Evolutionary conservation across 1,140 invertebrate species (phyloP).

Genomic region (Asbolus verrucosus): DNA sequence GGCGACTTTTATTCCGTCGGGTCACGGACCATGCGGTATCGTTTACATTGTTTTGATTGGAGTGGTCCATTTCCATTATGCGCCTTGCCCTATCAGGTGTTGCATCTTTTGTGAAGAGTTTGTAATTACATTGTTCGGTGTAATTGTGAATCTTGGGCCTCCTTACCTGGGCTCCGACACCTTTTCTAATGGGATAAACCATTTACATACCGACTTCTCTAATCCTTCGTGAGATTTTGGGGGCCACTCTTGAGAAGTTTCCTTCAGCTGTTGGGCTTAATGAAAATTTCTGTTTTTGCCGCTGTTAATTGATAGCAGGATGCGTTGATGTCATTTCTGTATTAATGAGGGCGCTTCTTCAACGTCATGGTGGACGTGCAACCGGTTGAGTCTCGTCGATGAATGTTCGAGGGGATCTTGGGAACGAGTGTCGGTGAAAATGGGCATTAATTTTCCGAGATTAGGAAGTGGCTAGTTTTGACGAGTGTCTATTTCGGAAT

Average conservation of each 20-base stretch:
- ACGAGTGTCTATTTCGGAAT: no score
- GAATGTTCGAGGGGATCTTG: no score
- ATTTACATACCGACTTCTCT: slow-evolving; percentile 45
- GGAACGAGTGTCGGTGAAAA: no score
- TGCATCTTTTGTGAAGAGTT: slow-evolving; percentile 47
- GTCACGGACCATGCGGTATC: slow-evolving; percentile 23
- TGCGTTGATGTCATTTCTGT: no score
- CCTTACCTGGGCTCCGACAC: slow-evolving; percentile 41
- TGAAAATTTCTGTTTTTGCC: no score
- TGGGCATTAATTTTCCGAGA: no score
- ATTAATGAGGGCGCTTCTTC: background rate
- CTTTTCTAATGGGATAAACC: slow-evolving; percentile 50
- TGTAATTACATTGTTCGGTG: slow-evolving; percentile 48
- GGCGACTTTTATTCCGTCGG: slow-evolving; percentile 8
- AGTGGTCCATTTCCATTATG: slow-evolving; percentile 49
- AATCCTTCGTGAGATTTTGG: slow-evolving; percentile 42
- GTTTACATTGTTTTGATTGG: slow-evolving; percentile 53
- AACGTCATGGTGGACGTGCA: no score
- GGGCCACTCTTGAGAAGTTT: no score
- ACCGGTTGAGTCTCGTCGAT: no score
- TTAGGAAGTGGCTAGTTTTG: no score
- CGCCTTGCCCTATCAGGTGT: slow-evolving; percentile 31
- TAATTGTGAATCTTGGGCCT: slow-evolving; percentile 20
- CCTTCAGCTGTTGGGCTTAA: no score
- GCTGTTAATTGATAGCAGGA: no score